Evolutionary conservation across 2,888 invertebrate genomes (phyloP), one percentile per base, ranked within the genome.

Genomic region (Allophyes oxyacanthae): DNA sequence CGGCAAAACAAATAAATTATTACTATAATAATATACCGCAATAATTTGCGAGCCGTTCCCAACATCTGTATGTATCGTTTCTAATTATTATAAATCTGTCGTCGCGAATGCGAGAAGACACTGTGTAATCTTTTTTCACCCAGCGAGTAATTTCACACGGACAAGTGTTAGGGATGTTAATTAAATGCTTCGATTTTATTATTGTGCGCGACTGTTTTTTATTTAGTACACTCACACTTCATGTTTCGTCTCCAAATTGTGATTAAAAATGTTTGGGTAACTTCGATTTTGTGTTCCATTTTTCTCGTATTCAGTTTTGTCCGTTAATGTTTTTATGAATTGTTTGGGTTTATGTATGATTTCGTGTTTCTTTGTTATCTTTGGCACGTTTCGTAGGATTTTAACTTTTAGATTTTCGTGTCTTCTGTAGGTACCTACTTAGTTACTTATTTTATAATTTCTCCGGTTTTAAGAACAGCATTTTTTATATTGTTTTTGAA

Each of bases 31-130:
- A 20, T 37, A 43, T 26, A 38, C 14, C 34, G 26, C 3, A 1
- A 6, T 30, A 14, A 33, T 0, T 15, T 33, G 64, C 37, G 53
- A 11, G 25, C 33, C 32, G 0, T 1, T 13, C 52, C n/a, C 2
- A 6, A 2, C 2, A 38, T 0, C 81, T 20, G 86, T 90, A 81
- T 86, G 89, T 90, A 74, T 75, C 48, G 11, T 60, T 75, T 81
- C 87, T 92, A 91, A 92, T 92, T 92, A 93, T 91, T 92, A 88
- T 91, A 92, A 92, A 93, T 92, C 92, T 88, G 90, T 92, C 92
- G 83, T 70, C 89, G 78, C 74, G 75, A 76, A 79, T 74, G 77
- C 73, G 81, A 79, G 81, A 82, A 79, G 82, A 84, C 79, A 84
- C 78, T 81, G 79, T 87, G 84, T 89, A 86, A 84, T 87, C 86